Conservation (phyloP, 2,888 invertebrate genomes). For the Drosophila anomalata region DNA sequence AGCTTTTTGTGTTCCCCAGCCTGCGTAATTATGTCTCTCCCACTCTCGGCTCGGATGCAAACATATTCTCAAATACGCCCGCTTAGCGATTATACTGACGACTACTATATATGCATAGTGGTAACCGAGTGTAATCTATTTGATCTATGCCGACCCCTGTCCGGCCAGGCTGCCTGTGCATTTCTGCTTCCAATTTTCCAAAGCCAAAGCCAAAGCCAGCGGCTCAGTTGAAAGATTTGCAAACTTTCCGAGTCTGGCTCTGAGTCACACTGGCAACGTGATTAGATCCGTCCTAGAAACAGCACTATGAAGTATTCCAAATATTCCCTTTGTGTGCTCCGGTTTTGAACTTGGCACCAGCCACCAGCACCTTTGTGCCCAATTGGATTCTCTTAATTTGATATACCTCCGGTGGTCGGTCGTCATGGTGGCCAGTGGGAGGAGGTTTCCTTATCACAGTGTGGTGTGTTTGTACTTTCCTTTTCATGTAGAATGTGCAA, state of each 20-base stretch:
- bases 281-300: conserved; percentile 24
- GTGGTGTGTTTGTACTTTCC: conserved; percentile 2
- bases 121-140: conserved; percentile 65
- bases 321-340: conserved; percentile 26
- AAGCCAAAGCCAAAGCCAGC: conserved; percentile 29
- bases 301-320: conserved; percentile 4
- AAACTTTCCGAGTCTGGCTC: background rate
- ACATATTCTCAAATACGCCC: conserved; percentile 8
- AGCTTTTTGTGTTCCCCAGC: conserved; percentile 53
- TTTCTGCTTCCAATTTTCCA: conserved; percentile 54
- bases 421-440: conserved; percentile 18
- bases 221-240: conserved; percentile 66
- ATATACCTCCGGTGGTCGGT: conserved; percentile 11
- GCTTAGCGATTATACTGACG: conserved; percentile 1
- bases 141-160: conserved; percentile 70
- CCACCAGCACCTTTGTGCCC: conserved; percentile 12
- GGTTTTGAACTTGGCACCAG: conserved; percentile 15
- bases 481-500: background rate
- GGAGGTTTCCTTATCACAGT: conserved; percentile 27
- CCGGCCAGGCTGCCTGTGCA: conserved; percentile 51
- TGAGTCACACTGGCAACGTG: conserved; percentile 30
- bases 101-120: conserved; percentile 20
- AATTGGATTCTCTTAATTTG: conserved; percentile 21
- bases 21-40: conserved; percentile 35
- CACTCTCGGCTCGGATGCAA: conserved; percentile 9